A percentile compares a stretch with the other conserved stretches of the same genome.
Evolutionary conservation across 2,888 invertebrate species (phyloP).

Genomic region (Deilephila elpenor): DNA sequence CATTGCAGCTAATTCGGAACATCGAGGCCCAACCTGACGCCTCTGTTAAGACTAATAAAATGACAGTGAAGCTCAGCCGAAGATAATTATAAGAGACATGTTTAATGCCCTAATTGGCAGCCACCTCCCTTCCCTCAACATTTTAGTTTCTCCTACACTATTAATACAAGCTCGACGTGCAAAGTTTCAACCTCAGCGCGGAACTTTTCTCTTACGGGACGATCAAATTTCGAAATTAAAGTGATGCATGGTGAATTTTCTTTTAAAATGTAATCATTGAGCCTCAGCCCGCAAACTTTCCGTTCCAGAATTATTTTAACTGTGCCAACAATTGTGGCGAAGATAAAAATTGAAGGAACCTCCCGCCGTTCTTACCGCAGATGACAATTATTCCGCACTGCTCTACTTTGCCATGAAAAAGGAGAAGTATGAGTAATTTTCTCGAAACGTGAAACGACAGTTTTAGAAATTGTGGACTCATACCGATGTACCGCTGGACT

Average conservation of each 20-base stretch:
- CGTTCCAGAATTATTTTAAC: slow-evolving; percentile 33
- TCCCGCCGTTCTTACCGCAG: slow-evolving; percentile 42
- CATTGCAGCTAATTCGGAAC: slow-evolving; percentile 52
- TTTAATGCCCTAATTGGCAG: slow-evolving; percentile 52
- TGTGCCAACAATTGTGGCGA: slow-evolving; percentile 29
- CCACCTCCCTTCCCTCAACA: slow-evolving; percentile 39
- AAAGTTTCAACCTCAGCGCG: background rate
- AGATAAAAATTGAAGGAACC: slow-evolving; percentile 47
- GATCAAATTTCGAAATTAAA: slow-evolving; percentile 11
- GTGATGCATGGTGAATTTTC: slow-evolving; percentile 7
- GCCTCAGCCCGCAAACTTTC: slow-evolving; percentile 20
- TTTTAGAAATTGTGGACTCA: background rate
- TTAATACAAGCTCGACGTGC: background rate
- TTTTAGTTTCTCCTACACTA: slow-evolving; percentile 30
- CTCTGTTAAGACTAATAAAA: slow-evolving; percentile 56
- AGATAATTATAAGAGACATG: slow-evolving; percentile 60
- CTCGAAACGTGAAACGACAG: slow-evolving; percentile 51
- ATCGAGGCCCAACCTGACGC: slow-evolving; percentile 42
- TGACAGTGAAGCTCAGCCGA: slow-evolving; percentile 45
- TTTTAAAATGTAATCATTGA: slow-evolving; percentile 2
- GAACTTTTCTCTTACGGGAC: background rate
- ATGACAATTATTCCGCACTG: slow-evolving; percentile 52
- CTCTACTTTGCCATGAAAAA: slow-evolving; percentile 50
- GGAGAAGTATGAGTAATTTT: slow-evolving; percentile 55
- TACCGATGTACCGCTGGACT: background rate